Evolutionary conservation across 1,140 invertebrate species (phyloP), one percentile per base, ranked within the genome.

Genomic region (Cydia fagiglandana): DNA sequence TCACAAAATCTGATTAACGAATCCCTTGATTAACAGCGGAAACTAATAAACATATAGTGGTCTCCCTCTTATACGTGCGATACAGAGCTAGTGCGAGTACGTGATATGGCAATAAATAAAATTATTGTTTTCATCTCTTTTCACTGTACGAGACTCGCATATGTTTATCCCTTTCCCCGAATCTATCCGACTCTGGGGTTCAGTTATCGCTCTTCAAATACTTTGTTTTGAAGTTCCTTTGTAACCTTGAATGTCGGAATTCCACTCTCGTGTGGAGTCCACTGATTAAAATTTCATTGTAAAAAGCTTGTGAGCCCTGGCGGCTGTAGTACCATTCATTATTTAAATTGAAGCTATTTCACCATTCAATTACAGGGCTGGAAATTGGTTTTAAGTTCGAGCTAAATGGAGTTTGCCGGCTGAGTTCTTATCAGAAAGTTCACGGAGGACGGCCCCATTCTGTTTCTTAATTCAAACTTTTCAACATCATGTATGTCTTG

Each of bases 31-130:
- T 74, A 77, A 74, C 74, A 24, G 74, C 73, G 68, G 77, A 80
- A 83, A 79, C 76, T 74, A 78, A 75, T 78, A 79, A 83, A 61
- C 83, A 78, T 85, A 86, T 79, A 77, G 79, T 78, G 74, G 78
- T 89, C 89, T 83, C 87, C 77, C 76, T 91, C 85, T 56, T 79
- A 83, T 81, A 64, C n/a, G 70, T 83, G 66, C 75, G 79, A 79
- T 81, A 81, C 75, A 76, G 74, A 85, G 75, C 81, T 78, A 77
- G 80, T 80, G 80, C 80, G 75, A 86, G 79, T 90, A 90, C 88
- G 86, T 88, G 88, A 92, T 92, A 92, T 86, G 84, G 87, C 81
- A 89, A 91, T 91, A 91, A 91, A 91, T 89, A 89, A 90, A 90
- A 88, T 86, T 86, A 84, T 82, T 78, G 79, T 15, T 64, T 17